phyloP scores from a whole-genome alignment of 1,140 invertebrate genomes.

The Homarus americanus region DNA sequence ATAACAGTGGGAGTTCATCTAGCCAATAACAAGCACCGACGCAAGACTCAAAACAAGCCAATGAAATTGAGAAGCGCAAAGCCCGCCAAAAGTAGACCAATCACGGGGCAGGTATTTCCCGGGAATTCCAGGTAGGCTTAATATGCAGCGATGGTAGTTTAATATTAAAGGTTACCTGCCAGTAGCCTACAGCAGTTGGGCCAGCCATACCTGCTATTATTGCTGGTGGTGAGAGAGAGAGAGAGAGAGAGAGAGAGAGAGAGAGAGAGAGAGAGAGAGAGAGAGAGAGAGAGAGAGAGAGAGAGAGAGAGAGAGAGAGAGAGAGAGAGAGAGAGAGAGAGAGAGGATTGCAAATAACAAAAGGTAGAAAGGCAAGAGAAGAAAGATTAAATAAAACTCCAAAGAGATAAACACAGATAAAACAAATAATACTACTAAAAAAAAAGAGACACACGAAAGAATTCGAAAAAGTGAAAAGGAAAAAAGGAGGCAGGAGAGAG shows the following conservation, averaged over 20 bases:
- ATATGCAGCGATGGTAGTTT: slow-evolving; percentile 20
- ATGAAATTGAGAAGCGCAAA: no score
- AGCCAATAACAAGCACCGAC: no score
- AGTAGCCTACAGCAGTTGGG: background rate
- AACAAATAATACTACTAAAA: no score
- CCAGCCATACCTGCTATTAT: slow-evolving; percentile 28
- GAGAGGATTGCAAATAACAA: background rate
- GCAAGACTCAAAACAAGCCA: no score
- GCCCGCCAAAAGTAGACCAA: slow-evolving; percentile 16
- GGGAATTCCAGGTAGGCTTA: slow-evolving; percentile 39
- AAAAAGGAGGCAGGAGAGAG: no score
- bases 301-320: slow-evolving; percentile 6
- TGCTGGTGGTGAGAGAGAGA: background rate
- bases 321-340: slow-evolving; percentile 24
- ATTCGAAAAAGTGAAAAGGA: no score
- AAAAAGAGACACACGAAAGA: no score
- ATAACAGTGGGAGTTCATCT: no score
- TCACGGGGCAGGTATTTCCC: slow-evolving; percentile 31
- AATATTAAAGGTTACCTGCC: background rate
- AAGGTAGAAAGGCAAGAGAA: slow-evolving; percentile 3
- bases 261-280: background rate
- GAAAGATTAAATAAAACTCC: background rate
- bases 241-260: background rate
- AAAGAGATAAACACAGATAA: background rate
- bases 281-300: slow-evolving; percentile 22